Evolutionary conservation across 2,797 vertebrate species (phyloP), one percentile per base, ranked within the genome.

Genomic region (Rhinoraja longicauda): DNA sequence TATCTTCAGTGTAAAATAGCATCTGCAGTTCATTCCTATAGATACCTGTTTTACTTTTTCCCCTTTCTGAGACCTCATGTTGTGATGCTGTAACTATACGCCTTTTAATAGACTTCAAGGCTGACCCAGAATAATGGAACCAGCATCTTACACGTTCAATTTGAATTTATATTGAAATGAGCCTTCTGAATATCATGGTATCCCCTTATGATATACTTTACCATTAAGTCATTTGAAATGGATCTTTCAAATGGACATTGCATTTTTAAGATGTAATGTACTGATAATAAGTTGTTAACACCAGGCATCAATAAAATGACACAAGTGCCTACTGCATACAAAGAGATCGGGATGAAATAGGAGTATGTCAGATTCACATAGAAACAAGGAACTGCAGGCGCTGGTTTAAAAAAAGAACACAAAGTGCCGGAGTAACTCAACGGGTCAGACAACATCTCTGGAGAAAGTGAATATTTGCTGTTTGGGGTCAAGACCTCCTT

Each of bases 211-310:
- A 88, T 45, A 32, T 88, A 13, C 5, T 86, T 67, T 67, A 36
- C 17, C n/a, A 32, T 21, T 21, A 88, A 64, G 84, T 67, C n/a
- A 88, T 88, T 67, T 88, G 62, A 36, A 88, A 88, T 36, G n/a
- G 84, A 67, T 15, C 17, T 64, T 88, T 88, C 67, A 36, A 62
- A 57, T 53, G 21, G 8, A 57, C 24, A 67, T 88, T 67, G 19
- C 84, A 67, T n/a, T 64, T 39, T 19, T 21, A 32, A 21, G 84
- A 88, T 88, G 24, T 12, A 29, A 26, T 84, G 4, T 9, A 4
- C 24, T 59, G 82, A 86, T n/a, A 86, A 15, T 26, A 86, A 86
- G 57, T 57, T 86, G 86, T 88, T 88, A 88, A 67, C 62, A 67
- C 7, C 59, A 67, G 62, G 21, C 29, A 9, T 36, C 15, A 88